Base-by-base conservation (phyloP, 2,888 invertebrate species). In the Dryomyza anilis region DNA sequence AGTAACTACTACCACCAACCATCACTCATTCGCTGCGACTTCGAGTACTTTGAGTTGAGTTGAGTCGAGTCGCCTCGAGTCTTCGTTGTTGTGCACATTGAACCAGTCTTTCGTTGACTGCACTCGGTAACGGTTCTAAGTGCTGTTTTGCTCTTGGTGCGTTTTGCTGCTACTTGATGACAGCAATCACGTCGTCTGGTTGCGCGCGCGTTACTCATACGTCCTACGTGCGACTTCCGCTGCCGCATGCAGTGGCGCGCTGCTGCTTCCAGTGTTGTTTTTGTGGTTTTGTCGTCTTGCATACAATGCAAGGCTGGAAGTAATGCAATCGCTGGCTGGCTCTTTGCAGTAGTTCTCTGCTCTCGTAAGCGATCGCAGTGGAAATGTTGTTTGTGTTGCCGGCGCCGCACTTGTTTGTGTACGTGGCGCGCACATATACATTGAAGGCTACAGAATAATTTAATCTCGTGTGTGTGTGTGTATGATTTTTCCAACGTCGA, bases 51-150 rank as follows among this genome's bases (percentile, higher is more conserved):
- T n/a, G n/a, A n/a, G n/a, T n/a, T n/a, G n/a, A n/a, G n/a, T n/a
- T n/a, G n/a, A n/a, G n/a, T 39, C 25, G 10, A 53, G 16, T 6
- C 8, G 16, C 14, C 23, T 33, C 39, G 45, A 5, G 12, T 25
- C n/a, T n/a, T 25, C n/a, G 14, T 50, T n/a, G 21, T 16, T 36
- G 50, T 36, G 23, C 30, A n/a, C 33, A 23, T 27, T 27, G 21
- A 53, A 45, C 10, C 63, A 67, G 66, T 67, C 64, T 67, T 64
- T 14, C 46, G 66, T 50, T 33, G 52, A 57, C 66, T 27, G 63
- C 66, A 60, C 52, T 57, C 64, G 57, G 60, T 50, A 60, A 53
- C 59, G 45, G 66, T 66, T 63, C 21, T 29, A 25, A 8, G n/a
- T 29, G 19, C 21, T 12, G 39, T 6, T 6, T 46, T 29, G 33